Evolutionary conservation across 2,797 vertebrate genomes (phyloP), one percentile per base, ranked within the genome.

Genomic region (Lutjanus argentimaculatus): DNA sequence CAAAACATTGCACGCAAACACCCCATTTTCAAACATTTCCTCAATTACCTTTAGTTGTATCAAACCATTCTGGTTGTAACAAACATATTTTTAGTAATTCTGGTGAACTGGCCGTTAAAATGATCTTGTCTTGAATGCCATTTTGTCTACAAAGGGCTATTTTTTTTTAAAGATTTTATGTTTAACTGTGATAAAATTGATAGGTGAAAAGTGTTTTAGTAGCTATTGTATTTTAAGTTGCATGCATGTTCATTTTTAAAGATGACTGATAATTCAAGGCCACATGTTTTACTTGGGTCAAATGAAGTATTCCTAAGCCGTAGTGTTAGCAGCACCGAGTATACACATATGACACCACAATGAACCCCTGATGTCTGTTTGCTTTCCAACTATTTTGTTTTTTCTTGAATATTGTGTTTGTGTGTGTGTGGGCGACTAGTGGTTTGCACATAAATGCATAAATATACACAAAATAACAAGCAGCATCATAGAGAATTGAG

Each of bases 361-460:
- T 21, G 36, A 21, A 36, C 49, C 51, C 0, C 25, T 51, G 12
- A 49, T 25, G 14, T 17, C 22, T 11, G 15, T 19, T 53, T 19
- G 48, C 15, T 55, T 55, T 15, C 52, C 1, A 1, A 19, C n/a
- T 43, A 14, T 45, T 46, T 43, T 17, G 13, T 62, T n/a, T 51
- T 53, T 63, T 30, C 40, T 64, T 16, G 36, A 15, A 46, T 46
- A 11, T 49, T 45, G 17, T 17, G 22, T 0, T 49, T 45, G 17
- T 17, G 22, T 0, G 22, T 10, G 8, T 30, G 21, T 53, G 19
- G 19, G 5, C 21, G 49, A 67, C 11, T 21, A 40, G 11, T 43
- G 45, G 36, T 68, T 53, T 40, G 17, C 22, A 46, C 13, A 64
- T 77, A 42, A 77, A 48, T 52, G 3, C 30, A 48, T 42, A n/a